Conservation (phyloP, 2,888 invertebrate species). For the Pachymerium ferrugineum region DNA sequence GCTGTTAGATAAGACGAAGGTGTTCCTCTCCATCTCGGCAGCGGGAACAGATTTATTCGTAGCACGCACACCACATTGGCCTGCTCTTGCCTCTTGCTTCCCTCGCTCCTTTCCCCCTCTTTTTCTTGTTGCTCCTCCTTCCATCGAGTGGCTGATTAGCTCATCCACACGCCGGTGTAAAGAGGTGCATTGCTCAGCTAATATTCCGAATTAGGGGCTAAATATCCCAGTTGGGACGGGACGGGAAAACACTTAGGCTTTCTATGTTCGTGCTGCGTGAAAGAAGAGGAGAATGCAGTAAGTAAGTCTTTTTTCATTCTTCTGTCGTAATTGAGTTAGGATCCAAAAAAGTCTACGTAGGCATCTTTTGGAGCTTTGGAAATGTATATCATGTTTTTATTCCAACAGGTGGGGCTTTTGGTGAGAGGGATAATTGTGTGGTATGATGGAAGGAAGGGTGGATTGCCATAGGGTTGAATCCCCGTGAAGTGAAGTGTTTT, state of each 20-base stretch:
- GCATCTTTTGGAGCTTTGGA: neutral
- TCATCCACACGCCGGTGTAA: neutral
- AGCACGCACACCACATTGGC: constrained; percentile 11
- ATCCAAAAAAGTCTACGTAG: no score
- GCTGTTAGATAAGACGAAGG: constrained; percentile 31
- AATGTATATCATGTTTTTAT: neutral
- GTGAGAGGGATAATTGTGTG: no score
- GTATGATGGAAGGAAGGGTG: no score
- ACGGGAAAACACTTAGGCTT: neutral
- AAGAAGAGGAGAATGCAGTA: neutral
- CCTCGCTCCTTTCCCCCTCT: no score
- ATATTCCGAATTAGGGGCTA: constrained; percentile 11
- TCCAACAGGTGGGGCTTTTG: no score
- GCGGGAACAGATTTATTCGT: constrained; percentile 18
- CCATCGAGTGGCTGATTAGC: constrained; percentile 21
- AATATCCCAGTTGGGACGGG: constrained; percentile 16
- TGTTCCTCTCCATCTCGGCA: constrained; percentile 22
- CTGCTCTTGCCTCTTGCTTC: constrained; percentile 1
- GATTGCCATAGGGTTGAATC: neutral
- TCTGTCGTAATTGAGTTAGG: neutral
- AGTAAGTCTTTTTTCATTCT: neutral
- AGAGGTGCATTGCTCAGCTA: constrained; percentile 15
- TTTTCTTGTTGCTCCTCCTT: neutral
- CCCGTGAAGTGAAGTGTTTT: no score
- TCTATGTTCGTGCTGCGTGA: neutral